Percentiles rank a stretch among this genome's conserved stretches.
Evolutionary conservation across 1,140 invertebrate species (phyloP).

Genomic region (Camponotus pennsylvanicus): DNA sequence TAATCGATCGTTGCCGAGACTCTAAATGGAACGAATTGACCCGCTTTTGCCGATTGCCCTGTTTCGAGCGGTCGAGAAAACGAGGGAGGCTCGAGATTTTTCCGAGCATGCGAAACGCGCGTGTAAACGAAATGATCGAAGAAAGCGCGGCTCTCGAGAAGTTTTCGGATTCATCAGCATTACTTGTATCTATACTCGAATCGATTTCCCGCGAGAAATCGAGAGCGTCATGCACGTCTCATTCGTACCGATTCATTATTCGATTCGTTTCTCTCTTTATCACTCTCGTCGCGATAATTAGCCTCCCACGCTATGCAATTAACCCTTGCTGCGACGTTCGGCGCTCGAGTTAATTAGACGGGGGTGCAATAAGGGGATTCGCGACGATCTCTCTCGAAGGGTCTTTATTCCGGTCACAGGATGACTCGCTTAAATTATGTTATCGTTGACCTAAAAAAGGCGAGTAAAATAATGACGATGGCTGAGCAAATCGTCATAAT

Average conservation of each 20-base stretch:
- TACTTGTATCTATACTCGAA: not conserved
- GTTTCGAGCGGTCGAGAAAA: conserved; percentile 38
- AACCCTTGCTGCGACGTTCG: not conserved
- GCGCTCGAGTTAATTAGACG: not conserved
- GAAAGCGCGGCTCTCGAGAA: not conserved
- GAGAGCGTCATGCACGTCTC: not conserved
- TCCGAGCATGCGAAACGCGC: conserved; percentile 7
- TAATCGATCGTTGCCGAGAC: conserved; percentile 64
- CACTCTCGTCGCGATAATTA: not conserved
- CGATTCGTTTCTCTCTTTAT: conserved; percentile 11
- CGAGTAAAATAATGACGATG: conserved; percentile 46
- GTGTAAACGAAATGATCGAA: not conserved
- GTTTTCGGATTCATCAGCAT: not conserved
- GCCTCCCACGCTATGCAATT: not conserved
- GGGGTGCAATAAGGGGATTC: not conserved
- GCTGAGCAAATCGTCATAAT: conserved; percentile 49
- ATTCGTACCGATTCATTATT: not conserved
- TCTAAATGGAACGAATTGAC: conserved; percentile 67
- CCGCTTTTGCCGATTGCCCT: conserved; percentile 63
- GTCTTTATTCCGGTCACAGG: conserved; percentile 26
- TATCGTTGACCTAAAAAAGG: conserved; percentile 49
- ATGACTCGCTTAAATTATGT: conserved; percentile 20
- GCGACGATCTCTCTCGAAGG: conserved; percentile 13
- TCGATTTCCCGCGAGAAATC: conserved; percentile 10
- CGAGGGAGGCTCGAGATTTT: conserved; percentile 5